phyloP scores from a whole-genome alignment of 2,113 vertebrate species.

The Myrmecophaga tridactyla region DNA sequence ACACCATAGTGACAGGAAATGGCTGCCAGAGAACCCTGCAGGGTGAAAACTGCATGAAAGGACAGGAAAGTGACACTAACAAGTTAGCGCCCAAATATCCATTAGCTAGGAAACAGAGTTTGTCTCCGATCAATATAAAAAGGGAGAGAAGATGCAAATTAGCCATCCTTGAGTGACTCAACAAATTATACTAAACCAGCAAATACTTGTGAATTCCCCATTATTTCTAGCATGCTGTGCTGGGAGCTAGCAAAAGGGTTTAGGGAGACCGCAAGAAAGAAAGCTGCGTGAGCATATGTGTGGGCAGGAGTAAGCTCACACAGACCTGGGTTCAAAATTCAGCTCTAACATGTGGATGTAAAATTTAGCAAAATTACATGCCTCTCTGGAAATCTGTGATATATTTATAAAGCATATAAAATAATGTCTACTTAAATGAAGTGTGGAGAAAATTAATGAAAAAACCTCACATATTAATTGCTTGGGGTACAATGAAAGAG shows the following conservation, averaged over 20 bases:
- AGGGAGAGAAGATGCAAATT: constrained; percentile 38
- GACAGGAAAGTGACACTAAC: constrained; percentile 71
- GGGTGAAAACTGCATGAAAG: constrained; percentile 71
- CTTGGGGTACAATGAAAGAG: not conserved
- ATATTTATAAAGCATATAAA: not conserved
- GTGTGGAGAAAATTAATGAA: not conserved
- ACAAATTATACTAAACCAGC: constrained; percentile 47
- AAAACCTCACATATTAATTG: not conserved
- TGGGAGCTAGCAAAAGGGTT: not conserved
- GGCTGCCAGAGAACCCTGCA: constrained; percentile 76
- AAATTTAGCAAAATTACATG: too few species aligned
- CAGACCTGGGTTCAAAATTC: too few species aligned
- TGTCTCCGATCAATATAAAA: not conserved
- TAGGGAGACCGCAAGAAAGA: rapidly evolving
- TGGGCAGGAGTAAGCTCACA: not conserved
- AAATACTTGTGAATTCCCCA: not conserved
- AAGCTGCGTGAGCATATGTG: not conserved
- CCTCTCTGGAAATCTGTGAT: not conserved
- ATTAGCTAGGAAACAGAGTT: constrained; percentile 14
- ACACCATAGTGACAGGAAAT: constrained; percentile 67
- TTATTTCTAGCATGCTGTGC: not conserved
- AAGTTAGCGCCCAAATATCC: constrained; percentile 31
- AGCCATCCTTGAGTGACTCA: not conserved
- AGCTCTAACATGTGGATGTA: too few species aligned
- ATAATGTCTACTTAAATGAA: not conserved